Conservation (phyloP, 2,797 vertebrate species). For the Crax fasciolata region DNA sequence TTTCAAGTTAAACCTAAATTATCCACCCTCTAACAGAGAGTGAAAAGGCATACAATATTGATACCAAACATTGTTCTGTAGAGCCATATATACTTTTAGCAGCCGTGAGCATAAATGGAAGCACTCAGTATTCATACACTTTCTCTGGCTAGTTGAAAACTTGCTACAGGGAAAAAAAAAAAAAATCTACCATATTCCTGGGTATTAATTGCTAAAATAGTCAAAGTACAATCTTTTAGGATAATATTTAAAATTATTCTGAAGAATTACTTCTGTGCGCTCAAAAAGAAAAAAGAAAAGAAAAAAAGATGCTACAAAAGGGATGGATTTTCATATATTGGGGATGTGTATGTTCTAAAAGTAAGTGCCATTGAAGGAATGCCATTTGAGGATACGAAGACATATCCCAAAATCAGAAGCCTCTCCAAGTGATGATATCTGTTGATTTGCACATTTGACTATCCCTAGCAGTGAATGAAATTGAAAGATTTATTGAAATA, state of each 20-base stretch:
- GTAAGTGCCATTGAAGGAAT: not conserved
- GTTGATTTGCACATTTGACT: not conserved
- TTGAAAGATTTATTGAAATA: not conserved
- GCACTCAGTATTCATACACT: not conserved
- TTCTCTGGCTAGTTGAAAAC: slow-evolving; percentile 33
- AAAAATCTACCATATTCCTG: not conserved
- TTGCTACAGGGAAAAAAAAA: slow-evolving; percentile 12
- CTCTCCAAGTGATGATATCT: not conserved
- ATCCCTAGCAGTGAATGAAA: not conserved
- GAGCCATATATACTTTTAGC: slow-evolving; percentile 38
- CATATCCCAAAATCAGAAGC: not conserved
- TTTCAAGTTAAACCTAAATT: slow-evolving; percentile 70
- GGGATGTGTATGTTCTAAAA: not conserved
- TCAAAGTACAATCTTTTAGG: slow-evolving; percentile 14
- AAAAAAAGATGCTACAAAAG: not conserved
- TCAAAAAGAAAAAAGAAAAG: not conserved
- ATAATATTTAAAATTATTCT: not conserved
- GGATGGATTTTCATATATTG: not conserved
- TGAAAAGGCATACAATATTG: slow-evolving; percentile 67
- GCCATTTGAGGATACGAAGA: not conserved
- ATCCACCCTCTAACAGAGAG: slow-evolving; percentile 65
- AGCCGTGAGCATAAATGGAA: slow-evolving; percentile 8
- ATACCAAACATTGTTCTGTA: slow-evolving; percentile 35
- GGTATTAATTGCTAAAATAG: slow-evolving; percentile 52
- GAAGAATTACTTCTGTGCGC: not conserved